Evolutionary conservation across 2,888 invertebrate genomes (phyloP), one percentile per base, ranked within the genome.

Genomic region (Salticus scenicus): DNA sequence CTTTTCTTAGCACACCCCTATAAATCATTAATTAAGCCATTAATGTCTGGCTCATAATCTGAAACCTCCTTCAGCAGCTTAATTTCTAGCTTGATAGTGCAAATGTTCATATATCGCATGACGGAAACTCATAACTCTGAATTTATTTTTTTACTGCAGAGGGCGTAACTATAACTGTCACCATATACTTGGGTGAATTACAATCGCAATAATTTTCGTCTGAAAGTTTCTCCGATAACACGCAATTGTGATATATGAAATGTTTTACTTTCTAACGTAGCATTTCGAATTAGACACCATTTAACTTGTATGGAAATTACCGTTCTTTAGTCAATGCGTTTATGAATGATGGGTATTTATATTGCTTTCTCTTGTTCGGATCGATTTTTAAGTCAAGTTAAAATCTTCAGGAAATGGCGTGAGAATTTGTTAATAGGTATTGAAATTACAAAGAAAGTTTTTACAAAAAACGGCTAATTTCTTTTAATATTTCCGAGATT

Each of bases 131-230:
- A 57, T 24, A 57, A 5, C 20, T 24, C 57, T 1, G 20, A 2
- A 24, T 24, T n/a, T n/a, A n/a, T n/a, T n/a, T n/a, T 24, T 24
- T 57, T 57, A n/a, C 24, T 57, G 57, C 57, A 2, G 57, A 24
- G 57, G 57, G 57, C 57, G 57, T 57, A 24, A 57, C 57, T 24
- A 24, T 24, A 24, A 57, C 57, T 57, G 57, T 57, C 57, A 57
- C 20, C 57, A 57, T 57, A 57, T 24, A 57, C n/a, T n/a, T n/a
- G 57, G 24, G 57, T 57, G 57, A 57, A 24, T 57, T 57, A 57
- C 57, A 57, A 24, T n/a, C 57, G 24, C 57, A 57, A 5, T 57
- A 57, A 57, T 57, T 24, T 57, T 57, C 57, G 20, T 5, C 24
- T n/a, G 57, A 17, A 57, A 17, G 8, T 47, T 47, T 12, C 24